phyloP scores from a whole-genome alignment of 1,140 invertebrate genomes.

The Phocides pigmalion region DNA sequence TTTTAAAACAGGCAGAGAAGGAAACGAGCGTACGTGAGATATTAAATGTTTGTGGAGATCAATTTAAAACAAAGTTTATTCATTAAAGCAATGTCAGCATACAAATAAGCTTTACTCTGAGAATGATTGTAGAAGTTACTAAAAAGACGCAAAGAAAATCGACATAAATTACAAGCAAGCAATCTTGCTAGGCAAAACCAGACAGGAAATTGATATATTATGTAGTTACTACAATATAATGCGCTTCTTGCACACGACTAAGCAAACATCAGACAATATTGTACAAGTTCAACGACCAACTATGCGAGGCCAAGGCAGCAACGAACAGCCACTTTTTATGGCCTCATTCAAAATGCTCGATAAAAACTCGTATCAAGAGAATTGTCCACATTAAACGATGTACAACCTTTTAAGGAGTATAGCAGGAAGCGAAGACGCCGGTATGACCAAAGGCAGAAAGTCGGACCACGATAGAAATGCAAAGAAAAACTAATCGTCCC shows the following conservation, averaged over 20 bases:
- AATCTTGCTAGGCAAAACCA: background rate
- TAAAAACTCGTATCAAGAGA: conserved; percentile 61
- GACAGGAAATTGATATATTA: conserved; percentile 28
- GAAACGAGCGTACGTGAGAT: background rate
- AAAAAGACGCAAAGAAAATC: background rate
- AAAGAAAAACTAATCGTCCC: conserved; percentile 59
- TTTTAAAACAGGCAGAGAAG: background rate
- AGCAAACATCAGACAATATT: conserved; percentile 37
- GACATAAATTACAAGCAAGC: conserved; percentile 13
- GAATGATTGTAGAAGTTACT: conserved; percentile 6
- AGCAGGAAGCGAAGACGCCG: conserved; percentile 64
- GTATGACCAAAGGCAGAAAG: conserved; percentile 44
- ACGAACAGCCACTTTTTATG: conserved; percentile 47
- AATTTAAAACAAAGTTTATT: background rate
- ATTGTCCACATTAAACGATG: conserved; percentile 61
- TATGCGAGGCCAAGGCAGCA: conserved; percentile 39
- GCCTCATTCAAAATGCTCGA: conserved; percentile 46
- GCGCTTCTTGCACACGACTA: conserved; percentile 24
- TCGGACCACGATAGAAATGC: conserved; percentile 47
- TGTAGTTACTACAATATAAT: conserved; percentile 25
- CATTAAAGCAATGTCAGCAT: conserved; percentile 1
- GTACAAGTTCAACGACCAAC: conserved; percentile 53
- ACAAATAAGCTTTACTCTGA: background rate
- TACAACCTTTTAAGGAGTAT: conserved; percentile 63
- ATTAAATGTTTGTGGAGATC: background rate